Evolutionary conservation across 2,113 vertebrate genomes (phyloP), one percentile per base, ranked within the genome.

Genomic region (Sardina pilchardus): DNA sequence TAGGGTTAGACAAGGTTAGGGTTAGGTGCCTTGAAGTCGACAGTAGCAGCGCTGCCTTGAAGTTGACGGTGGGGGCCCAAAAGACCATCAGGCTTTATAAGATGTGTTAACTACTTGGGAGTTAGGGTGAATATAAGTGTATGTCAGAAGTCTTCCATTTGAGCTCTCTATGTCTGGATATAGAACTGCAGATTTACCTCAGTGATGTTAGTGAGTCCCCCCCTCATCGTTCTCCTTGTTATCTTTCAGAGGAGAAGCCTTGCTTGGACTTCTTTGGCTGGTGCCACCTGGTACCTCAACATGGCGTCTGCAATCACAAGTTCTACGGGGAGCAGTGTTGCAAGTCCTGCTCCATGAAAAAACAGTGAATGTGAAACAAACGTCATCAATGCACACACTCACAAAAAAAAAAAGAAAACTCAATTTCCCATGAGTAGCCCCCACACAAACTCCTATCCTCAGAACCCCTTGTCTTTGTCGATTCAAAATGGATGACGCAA

Each of bases 281-380:
- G 98, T 99, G 98, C 89, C 97, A 95, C 90, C 92, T 99, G 88
- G 98, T 99, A 39, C 98, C 97, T 43, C 98, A 97, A 88, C 98
- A 99, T 0, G 96, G 97, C 0, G 96, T 99, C 87, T 99, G 98
- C 86, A 97, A 97, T 92, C 98, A 99, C 95, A 97, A 97, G 88
- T 99, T 99, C 92, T 99, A 99, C 0, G 97, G 98, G 83, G 96
- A 97, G 83, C 97, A 99, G 85, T 99, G 98, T 56, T 99, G 98
- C 93, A 97, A 95, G 89, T 97, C 98, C 5, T 99, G 98, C 87
- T 95, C 96, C 0, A 94, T 93, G 90, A 97, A 96, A 90, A 96
- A 94, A 91, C 96, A 94, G 87, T 92, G 59, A 67, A 2, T 26
- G 59, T n/a, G 59, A 59, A 93, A n/a, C n/a, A n/a, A 88, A 67